phyloP scores from a whole-genome alignment of 2,888 invertebrate species.

The Cepaea hortensis region DNA sequence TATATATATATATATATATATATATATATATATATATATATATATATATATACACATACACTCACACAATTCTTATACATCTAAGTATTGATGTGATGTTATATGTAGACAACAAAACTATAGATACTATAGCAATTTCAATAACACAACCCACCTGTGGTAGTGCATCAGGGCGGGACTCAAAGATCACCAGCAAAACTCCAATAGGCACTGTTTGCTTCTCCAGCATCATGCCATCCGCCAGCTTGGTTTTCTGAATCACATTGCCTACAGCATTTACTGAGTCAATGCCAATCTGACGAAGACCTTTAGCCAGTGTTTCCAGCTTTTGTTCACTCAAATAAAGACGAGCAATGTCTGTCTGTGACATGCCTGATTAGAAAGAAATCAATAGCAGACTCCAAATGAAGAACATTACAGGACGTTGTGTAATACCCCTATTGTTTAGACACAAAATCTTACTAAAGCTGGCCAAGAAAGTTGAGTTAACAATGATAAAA shows the following conservation, averaged over 20 bases:
- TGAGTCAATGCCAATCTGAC: slow-evolving; percentile 94
- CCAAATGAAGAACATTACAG: no score
- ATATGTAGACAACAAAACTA: neutral
- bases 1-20: no score
- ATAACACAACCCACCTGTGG: slow-evolving; percentile 81
- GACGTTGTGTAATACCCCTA: no score
- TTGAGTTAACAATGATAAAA: no score
- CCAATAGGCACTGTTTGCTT: slow-evolving; percentile 99
- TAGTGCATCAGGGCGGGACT: slow-evolving; percentile 96
- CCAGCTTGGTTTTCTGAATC: slow-evolving; percentile 79
- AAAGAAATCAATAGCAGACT: neutral
- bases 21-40: no score
- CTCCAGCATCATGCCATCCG: slow-evolving; percentile 88
- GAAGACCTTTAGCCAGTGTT: slow-evolving; percentile 89
- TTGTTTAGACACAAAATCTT: no score
- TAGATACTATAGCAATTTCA: no score
- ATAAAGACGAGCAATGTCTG: slow-evolving; percentile 89
- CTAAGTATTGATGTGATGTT: neutral
- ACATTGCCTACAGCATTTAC: slow-evolving; percentile 79
- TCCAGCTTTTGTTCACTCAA: slow-evolving; percentile 90
- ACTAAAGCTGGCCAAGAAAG: no score
- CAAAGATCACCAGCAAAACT: slow-evolving; percentile 96
- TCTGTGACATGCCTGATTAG: slow-evolving; percentile 83
- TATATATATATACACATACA: no score
- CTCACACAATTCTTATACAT: no score